phyloP scores from a whole-genome alignment of 1,140 invertebrate species.

The Zaprionus inermis region DNA sequence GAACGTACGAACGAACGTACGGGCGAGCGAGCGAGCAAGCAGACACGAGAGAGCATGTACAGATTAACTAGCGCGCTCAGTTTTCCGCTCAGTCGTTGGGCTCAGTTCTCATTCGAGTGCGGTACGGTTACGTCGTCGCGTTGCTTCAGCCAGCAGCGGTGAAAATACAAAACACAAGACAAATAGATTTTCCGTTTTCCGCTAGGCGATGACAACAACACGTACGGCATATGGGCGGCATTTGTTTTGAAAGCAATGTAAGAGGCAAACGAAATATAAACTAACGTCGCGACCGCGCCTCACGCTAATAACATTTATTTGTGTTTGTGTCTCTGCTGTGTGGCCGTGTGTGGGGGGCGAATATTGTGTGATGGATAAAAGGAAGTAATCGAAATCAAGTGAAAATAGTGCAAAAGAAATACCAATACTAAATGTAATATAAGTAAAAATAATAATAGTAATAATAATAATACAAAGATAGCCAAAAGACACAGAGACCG shows the following conservation, averaged over 20 bases:
- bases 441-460: constrained; percentile 41
- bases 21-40: constrained; percentile 27
- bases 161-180: constrained; percentile 45
- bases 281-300: constrained; percentile 66
- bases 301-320: constrained; percentile 52
- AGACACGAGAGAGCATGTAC: constrained; percentile 31
- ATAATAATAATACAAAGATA: constrained; percentile 75
- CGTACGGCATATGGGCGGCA: constrained; percentile 52
- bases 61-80: constrained; percentile 53
- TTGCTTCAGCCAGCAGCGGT: constrained; percentile 51
- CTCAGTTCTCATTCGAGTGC: constrained; percentile 73
- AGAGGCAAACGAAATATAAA: constrained; percentile 66
- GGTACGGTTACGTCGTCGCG: constrained; percentile 68
- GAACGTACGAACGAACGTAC: constrained; percentile 2
- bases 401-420: constrained; percentile 72
- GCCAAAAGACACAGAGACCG: constrained; percentile 59
- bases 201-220: constrained; percentile 51
- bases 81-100: constrained; percentile 32
- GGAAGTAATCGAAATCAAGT: constrained; percentile 51
- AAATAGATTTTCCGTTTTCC: constrained; percentile 69
- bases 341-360: constrained; percentile 41
- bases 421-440: constrained; percentile 53
- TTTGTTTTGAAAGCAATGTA: constrained; percentile 78
- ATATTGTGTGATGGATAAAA: constrained; percentile 53
- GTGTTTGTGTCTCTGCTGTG: constrained; percentile 33